These are phyloP conservation scores for Drosophila merina DNA, from an alignment of 2,888 invertebrate species.

Conservation along the genomic window DNA sequence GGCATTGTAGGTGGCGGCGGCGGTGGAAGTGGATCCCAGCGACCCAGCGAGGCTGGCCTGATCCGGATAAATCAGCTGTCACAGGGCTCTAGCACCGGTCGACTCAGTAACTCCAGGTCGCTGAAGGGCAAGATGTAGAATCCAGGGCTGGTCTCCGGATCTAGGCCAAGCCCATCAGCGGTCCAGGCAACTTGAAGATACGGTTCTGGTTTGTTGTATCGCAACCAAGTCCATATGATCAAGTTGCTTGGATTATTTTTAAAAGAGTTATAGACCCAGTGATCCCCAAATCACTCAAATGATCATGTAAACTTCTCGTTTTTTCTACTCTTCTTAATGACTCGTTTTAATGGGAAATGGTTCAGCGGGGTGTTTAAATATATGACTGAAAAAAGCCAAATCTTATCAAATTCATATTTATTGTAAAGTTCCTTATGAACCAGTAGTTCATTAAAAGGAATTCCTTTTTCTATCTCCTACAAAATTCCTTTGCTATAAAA, in stretches of 20 bases:
- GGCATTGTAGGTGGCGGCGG: slow-evolving; percentile 3
- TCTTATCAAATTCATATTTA: neutral
- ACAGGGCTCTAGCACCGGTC: slow-evolving; percentile 24
- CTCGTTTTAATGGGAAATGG: neutral
- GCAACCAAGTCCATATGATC: slow-evolving; percentile 40
- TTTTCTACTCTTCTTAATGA: slow-evolving; percentile 6
- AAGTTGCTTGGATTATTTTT: slow-evolving; percentile 58
- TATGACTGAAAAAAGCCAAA: neutral
- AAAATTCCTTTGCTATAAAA: too few species aligned
- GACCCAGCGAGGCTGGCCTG: slow-evolving; percentile 35
- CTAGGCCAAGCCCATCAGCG: slow-evolving; percentile 6
- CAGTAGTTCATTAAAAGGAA: too few species aligned
- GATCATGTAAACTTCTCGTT: slow-evolving; percentile 31
- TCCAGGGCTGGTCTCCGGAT: neutral
- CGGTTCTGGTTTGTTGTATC: slow-evolving; percentile 11
- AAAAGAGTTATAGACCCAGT: slow-evolving; percentile 4
- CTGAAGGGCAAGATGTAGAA: slow-evolving; percentile 43
- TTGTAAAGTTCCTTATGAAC: too few species aligned
- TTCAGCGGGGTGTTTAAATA: slow-evolving; percentile 3
- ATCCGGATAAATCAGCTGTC: slow-evolving; percentile 13
- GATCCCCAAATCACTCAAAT: slow-evolving; percentile 17
- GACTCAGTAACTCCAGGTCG: slow-evolving; percentile 47
- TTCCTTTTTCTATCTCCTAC: too few species aligned
- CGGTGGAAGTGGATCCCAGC: slow-evolving; percentile 10
- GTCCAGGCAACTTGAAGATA: slow-evolving; percentile 59